Percentiles rank a stretch among this genome's conserved stretches.
Evolutionary conservation across 1,140 invertebrate species (phyloP).

Genomic region (Lepidotrigona ventralis): DNA sequence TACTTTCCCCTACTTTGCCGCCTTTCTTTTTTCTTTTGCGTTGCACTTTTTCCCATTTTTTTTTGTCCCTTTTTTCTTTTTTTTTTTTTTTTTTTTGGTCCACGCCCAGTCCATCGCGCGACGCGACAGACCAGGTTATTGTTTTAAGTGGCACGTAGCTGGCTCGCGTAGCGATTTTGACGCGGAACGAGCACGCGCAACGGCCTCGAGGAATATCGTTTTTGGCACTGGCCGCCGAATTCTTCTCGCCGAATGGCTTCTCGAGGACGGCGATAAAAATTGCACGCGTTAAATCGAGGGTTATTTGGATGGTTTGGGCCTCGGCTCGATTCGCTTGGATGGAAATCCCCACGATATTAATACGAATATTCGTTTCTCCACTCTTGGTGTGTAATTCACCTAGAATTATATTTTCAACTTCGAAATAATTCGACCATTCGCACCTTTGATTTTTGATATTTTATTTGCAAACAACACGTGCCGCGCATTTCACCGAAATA

Average conservation of each 20-base stretch:
- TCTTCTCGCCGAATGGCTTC: neutral
- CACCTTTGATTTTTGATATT: too few species aligned
- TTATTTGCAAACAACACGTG: too few species aligned
- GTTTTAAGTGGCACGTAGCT: conserved; percentile 36
- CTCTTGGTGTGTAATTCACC: too few species aligned
- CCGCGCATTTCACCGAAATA: too few species aligned
- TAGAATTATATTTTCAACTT: too few species aligned
- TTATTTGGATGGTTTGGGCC: neutral
- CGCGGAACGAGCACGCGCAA: neutral
- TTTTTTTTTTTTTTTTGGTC: neutral
- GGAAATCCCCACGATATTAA: neutral
- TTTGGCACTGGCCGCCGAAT: conserved; percentile 9
- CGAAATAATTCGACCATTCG: too few species aligned
- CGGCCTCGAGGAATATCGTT: conserved; percentile 5
- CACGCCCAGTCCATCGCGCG: neutral
- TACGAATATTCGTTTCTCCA: too few species aligned
- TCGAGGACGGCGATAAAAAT: neutral
- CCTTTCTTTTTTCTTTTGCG: neutral
- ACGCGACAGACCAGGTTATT: conserved; percentile 7
- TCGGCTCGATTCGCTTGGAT: neutral
- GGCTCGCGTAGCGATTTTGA: conserved; percentile 20
- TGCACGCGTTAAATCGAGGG: neutral
- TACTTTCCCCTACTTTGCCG: neutral
- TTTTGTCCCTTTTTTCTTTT: neutral
- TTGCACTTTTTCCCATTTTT: too few species aligned